A percentile compares a stretch with the other conserved stretches of the same genome.
These are phyloP conservation scores for Ochropleura plecta DNA, from an alignment of 2,888 invertebrate species.

Conservation along the genomic window DNA sequence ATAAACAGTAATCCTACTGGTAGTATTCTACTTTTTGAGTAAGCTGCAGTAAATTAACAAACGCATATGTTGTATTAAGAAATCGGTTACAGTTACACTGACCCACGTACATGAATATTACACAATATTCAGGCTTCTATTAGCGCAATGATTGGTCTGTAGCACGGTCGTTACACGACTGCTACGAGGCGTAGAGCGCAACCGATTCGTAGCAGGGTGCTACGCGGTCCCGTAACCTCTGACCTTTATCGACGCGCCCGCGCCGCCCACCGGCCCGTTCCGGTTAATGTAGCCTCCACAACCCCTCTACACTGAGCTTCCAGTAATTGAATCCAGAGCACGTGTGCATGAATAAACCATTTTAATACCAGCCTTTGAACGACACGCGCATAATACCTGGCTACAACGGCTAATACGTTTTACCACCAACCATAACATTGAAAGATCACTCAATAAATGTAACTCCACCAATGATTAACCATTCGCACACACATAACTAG, in stretches of 20 bases:
- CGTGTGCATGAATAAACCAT: slow-evolving; percentile 81
- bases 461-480: slow-evolving; percentile 33
- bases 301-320: slow-evolving; percentile 65
- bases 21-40: too few species aligned
- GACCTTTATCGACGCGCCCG: slow-evolving; percentile 75
- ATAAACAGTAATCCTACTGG: not conserved
- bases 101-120: not conserved
- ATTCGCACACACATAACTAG: slow-evolving; percentile 25
- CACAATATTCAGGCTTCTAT: slow-evolving; percentile 40
- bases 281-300: slow-evolving; percentile 69
- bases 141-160: slow-evolving; percentile 43
- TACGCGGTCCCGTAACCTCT: slow-evolving; percentile 74
- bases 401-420: slow-evolving; percentile 43
- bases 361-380: slow-evolving; percentile 63
- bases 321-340: slow-evolving; percentile 81
- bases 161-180: slow-evolving; percentile 64
- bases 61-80: not conserved
- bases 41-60: not conserved
- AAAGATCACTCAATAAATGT: slow-evolving; percentile 52
- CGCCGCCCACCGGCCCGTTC: slow-evolving; percentile 64
- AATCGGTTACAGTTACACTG: slow-evolving; percentile 12
- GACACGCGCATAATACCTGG: slow-evolving; percentile 49
- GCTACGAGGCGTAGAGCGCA: slow-evolving; percentile 73
- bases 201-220: slow-evolving; percentile 74
- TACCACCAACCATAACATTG: slow-evolving; percentile 28